Base-by-base conservation (phyloP, 1,140 invertebrate genomes). In the Armadillidium nasatum region DNA sequence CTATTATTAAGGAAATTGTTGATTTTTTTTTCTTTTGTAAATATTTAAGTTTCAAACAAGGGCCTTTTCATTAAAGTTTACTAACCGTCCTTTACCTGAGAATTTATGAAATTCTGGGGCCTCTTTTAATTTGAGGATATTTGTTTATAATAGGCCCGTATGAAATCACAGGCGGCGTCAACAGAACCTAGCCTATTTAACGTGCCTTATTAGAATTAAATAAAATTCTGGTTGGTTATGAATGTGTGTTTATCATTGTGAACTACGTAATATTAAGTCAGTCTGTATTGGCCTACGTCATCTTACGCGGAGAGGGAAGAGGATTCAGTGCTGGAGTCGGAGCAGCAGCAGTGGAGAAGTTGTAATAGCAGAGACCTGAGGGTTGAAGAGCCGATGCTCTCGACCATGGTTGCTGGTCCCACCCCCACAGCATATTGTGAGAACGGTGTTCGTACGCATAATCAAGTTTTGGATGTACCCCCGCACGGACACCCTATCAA, bases 1-100 rank as follows among this genome's bases (percentile, higher is more conserved):
- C 13, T 70, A 70, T 21, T 70, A 70, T 33, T 70, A 33, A 13
- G 21, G 4, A 23, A 70, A 70, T 33, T 33, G 68, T 23, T 33
- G 68, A 21, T 33, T 33, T 23, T 33, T 69, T 70, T 70, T 70
- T 70, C 11, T 13, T 13, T 22, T 22, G 11, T n/a, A 23, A 23
- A 23, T 33, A 33, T 70, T 70, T 33, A 21, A 70, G 11, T 70
- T 70, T 33, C 68, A 70, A 70, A 70, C 21, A 70, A 70, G 68
- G 33, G 33, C 33, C 33, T 33, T 33, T 33, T 33, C 33, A 33
- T 33, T 6, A 33, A 33, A 33, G 33, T 33, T 33, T 33, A 33
- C 33, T 33, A 33, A 33, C 33, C 33, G 33, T 33, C 33, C 33
- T 33, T 33, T 33, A 33, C 33, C 33, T 33, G 6, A 33, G 6